Evolutionary conservation across 2,113 vertebrate genomes (phyloP).

Genomic region (Passer montanus): DNA sequence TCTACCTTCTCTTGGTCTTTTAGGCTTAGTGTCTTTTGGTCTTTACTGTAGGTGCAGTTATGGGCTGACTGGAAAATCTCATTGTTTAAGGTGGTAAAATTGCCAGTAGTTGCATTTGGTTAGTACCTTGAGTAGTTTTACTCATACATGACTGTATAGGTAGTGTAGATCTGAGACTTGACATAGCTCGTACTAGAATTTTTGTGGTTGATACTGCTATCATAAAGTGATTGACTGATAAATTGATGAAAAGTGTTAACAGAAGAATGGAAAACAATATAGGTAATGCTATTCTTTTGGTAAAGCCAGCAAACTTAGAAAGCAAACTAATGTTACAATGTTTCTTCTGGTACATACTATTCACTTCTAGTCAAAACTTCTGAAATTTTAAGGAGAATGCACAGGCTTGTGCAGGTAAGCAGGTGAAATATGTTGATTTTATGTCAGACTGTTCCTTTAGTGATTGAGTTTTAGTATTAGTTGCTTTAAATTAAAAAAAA

Average conservation of each 20-base stretch:
- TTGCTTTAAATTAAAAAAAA: neutral
- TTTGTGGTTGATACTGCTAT: neutral
- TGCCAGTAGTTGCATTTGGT: neutral
- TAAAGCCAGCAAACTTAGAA: neutral
- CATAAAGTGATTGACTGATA: neutral
- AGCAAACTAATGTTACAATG: neutral
- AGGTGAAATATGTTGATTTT: neutral
- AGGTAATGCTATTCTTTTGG: neutral
- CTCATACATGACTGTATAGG: accelerated
- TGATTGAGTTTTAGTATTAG: neutral
- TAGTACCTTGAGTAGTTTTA: neutral
- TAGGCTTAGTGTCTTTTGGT: neutral
- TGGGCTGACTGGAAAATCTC: neutral
- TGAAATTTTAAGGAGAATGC: neutral
- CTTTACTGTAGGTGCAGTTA: neutral
- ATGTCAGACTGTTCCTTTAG: neutral
- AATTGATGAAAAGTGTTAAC: neutral
- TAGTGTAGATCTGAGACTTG: neutral
- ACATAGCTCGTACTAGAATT: neutral
- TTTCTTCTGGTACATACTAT: neutral
- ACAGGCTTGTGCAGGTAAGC: neutral
- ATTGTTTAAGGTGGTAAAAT: neutral
- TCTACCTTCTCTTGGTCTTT: neutral
- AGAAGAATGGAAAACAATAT: neutral
- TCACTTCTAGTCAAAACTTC: neutral